These are phyloP conservation scores for Nephrocerus scutellatus DNA, from an alignment of 2,888 invertebrate species.

Conservation along the genomic window DNA sequence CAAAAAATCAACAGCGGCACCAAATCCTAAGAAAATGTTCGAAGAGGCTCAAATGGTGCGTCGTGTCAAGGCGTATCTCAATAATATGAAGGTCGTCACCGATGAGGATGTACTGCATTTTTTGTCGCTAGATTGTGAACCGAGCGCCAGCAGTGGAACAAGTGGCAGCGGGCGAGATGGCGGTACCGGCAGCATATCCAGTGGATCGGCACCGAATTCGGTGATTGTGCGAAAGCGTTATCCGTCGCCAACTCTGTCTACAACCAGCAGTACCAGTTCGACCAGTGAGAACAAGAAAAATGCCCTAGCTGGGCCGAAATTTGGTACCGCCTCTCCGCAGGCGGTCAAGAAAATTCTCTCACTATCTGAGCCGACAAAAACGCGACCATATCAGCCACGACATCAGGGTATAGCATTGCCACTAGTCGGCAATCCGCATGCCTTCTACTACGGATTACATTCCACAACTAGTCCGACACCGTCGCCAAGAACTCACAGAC, in stretches of 20 bases:
- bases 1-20: conserved; percentile 82
- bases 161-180: conserved; percentile 31
- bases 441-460: conserved; percentile 26
- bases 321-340: conserved; percentile 86
- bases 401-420: conserved; percentile 58
- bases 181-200: conserved; percentile 50
- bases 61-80: conserved; percentile 91
- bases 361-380: conserved; percentile 80
- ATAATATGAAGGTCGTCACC: conserved; percentile 76
- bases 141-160: conserved; percentile 42
- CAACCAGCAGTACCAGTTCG: conserved; percentile 84
- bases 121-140: conserved; percentile 86
- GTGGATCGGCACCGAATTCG: conserved; percentile 50
- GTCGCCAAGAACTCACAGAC: conserved; percentile 53
- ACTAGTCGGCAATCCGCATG: conserved; percentile 47
- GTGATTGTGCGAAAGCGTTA: conserved; percentile 66
- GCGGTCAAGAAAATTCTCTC: conserved; percentile 93
- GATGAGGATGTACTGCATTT: conserved; percentile 87
- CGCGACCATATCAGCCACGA: conserved; percentile 80
- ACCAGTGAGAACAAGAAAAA: conserved; percentile 54
- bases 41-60: conserved; percentile 99
- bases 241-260: conserved; percentile 88
- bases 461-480: conserved; percentile 41
- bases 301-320: conserved; percentile 53
- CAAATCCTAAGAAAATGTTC: conserved; percentile 97